Base-by-base conservation (phyloP, 2,113 vertebrate genomes). In the Seriola rivoliana region DNA sequence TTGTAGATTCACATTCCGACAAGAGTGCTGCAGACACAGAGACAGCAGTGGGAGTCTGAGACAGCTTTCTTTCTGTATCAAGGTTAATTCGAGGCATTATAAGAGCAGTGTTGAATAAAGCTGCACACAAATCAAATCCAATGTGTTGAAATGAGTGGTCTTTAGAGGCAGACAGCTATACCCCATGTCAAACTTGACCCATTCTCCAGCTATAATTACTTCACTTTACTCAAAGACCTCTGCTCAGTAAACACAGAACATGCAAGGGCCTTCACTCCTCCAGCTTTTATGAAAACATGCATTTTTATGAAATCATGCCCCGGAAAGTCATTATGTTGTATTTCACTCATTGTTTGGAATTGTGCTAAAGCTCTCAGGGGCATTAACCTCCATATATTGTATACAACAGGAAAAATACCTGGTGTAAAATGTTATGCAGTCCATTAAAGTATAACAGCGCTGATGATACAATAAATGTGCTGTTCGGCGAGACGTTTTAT, bases 131-230 rank as follows among this genome's bases (percentile, higher is more conserved):
- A 81, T 83, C 67, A 75, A 81, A 71, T 21, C 67, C 38, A 40
- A 11, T 54, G 63, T 79, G 65, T 58, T 77, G 42, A 81, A 86
- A 77, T 71, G 62, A 71, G 16, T 74, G 73, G 62, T 78, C 82
- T 90, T 85, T 42, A 69, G 46, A 78, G 78, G 46, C 55, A 48
- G 57, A 42, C 46, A 71, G 59, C 79, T 72, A 42, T 8, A 25
- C 63, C 40, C 58, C 5, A 12, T 78, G 74, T 88, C 79, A 84
- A 77, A 78, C 64, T 67, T 44, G 60, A 78, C 57, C 70, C 80
- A 87, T 34, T 73, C 52, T 64, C 3, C 1, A 71, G 71, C 67
- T 84, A 46, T 84, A 81, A 91, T 85, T 63, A 89, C 68, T 85
- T 70, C 42, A 73, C 62, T 44, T 52, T 12, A 32, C 64, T 69